phyloP scores from a whole-genome alignment of 2,113 vertebrate genomes.

The Oncorhynchus mykiss region DNA sequence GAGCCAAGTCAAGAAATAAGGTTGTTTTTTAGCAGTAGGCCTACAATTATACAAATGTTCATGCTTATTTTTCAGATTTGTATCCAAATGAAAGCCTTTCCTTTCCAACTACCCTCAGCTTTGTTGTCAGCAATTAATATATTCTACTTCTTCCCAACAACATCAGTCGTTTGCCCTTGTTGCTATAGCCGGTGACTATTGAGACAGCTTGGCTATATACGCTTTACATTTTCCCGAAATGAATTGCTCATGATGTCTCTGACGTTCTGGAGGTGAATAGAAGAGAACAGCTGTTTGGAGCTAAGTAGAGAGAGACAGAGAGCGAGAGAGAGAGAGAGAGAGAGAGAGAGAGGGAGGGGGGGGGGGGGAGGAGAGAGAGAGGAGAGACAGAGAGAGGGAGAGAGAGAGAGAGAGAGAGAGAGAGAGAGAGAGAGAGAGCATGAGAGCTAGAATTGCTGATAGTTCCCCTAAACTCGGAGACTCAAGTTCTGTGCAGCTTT shows the following conservation, averaged over 20 bases:
- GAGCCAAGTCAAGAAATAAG: no score
- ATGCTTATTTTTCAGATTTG: no score
- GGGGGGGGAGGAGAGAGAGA: not conserved
- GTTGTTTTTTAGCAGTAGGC: no score
- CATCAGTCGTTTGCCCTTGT: not conserved
- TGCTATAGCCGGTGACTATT: conserved; percentile 22
- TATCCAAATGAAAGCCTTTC: no score
- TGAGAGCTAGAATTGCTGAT: not conserved
- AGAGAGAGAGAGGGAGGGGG: not conserved
- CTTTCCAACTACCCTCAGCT: no score
- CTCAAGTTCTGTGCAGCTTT: conserved; percentile 14
- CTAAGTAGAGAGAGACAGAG: not conserved
- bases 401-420: not conserved
- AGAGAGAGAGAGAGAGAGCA: not conserved
- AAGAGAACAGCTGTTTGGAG: conserved; percentile 52
- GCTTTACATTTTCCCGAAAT: conserved; percentile 39
- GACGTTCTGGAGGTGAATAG: conserved; percentile 48
- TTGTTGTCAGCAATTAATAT: no score
- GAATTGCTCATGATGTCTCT: conserved; percentile 44
- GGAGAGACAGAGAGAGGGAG: not conserved
- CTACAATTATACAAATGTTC: no score
- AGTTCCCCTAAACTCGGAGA: conserved; percentile 7
- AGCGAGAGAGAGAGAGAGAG: no score
- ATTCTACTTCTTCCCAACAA: no score
- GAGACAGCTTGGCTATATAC: conserved; percentile 49